Percentiles rank a stretch among this genome's conserved stretches.
phyloP scores from a whole-genome alignment of 2,888 invertebrate species.

The Steromphala cineraria region DNA sequence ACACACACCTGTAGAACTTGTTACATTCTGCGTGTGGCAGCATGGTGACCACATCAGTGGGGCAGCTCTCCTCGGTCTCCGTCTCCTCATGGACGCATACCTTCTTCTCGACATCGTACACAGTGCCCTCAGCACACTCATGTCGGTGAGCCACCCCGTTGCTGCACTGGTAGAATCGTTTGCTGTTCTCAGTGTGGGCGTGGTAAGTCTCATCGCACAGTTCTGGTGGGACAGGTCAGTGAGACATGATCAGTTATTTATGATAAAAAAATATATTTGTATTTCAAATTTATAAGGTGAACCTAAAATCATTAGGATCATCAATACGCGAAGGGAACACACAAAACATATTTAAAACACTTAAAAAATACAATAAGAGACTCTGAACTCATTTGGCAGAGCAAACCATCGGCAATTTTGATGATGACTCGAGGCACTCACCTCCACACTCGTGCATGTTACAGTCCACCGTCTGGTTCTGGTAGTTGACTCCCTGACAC shows the following conservation, averaged over 20 bases:
- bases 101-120: conserved; percentile 18
- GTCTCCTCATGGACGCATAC: conserved; percentile 13
- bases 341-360: too few species aligned
- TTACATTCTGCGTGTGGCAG: conserved; percentile 20
- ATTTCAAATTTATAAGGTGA: too few species aligned
- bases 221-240: conserved; percentile 2
- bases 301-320: too few species aligned
- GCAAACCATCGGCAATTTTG: too few species aligned
- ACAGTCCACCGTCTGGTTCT: conserved; percentile 22
- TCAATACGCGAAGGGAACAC: too few species aligned
- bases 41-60: neutral
- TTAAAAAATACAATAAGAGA: too few species aligned
- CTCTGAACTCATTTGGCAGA: too few species aligned
- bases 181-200: conserved; percentile 12
- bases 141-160: conserved; percentile 27
- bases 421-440: neutral
- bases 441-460: conserved; percentile 29
- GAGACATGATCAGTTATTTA: too few species aligned
- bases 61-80: conserved; percentile 3
- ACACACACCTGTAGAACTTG: conserved; percentile 30
- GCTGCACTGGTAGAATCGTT: conserved; percentile 34
- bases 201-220: conserved; percentile 25
- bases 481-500: conserved; percentile 19
- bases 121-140: conserved; percentile 24
- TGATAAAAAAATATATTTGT: too few species aligned